Conservation (phyloP, 2,888 invertebrate species). For the Lomographa bimaculata region DNA sequence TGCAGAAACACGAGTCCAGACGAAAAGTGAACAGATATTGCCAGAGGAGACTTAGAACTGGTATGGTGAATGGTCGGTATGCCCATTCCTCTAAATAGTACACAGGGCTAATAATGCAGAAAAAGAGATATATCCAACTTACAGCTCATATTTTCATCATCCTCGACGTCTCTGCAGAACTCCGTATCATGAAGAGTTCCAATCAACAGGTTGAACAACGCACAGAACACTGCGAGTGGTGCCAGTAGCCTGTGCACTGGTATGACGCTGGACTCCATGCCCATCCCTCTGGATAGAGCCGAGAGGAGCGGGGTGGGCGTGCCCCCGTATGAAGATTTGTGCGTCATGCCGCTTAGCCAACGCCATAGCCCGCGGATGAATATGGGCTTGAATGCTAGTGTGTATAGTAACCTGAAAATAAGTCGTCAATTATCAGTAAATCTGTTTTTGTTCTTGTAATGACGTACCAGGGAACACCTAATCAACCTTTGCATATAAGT, state of each 20-base stretch:
- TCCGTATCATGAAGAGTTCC: constrained; percentile 94
- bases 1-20: too few species aligned
- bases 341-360: constrained; percentile 73
- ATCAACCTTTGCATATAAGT: too few species aligned
- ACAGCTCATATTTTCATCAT: constrained; percentile 62
- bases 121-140: constrained; percentile 33
- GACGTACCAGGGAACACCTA: too few species aligned
- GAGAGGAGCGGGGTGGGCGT: constrained; percentile 84
- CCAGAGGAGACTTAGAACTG: too few species aligned
- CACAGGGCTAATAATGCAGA: too few species aligned
- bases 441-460: too few species aligned
- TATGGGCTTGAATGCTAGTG: constrained; percentile 90
- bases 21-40: too few species aligned
- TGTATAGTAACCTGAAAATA: constrained; percentile 86
- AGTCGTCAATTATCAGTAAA: too few species aligned
- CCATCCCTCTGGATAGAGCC: constrained; percentile 87
- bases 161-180: constrained; percentile 84
- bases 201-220: constrained; percentile 90
- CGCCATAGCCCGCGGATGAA: constrained; percentile 91
- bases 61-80: too few species aligned
- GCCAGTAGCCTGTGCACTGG: constrained; percentile 89
- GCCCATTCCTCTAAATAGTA: too few species aligned
- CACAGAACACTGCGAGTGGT: constrained; percentile 92
- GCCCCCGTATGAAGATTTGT: constrained; percentile 66
- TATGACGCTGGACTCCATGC: constrained; percentile 76